Percentiles rank a stretch among this genome's conserved stretches.
These are phyloP conservation scores for Hydriomena furcata DNA, from an alignment of 2,888 invertebrate genomes.

Conservation along the genomic window DNA sequence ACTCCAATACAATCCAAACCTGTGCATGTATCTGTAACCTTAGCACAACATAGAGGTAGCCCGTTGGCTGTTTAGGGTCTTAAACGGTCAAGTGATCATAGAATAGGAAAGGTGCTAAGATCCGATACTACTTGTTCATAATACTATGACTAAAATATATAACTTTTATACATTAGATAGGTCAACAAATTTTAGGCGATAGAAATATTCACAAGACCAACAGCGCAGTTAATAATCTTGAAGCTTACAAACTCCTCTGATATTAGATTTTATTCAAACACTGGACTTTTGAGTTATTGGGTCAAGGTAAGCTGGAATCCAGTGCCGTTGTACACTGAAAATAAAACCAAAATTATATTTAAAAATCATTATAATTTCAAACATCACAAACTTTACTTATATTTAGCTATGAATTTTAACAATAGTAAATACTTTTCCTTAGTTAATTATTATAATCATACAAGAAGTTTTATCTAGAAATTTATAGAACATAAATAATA, in stretches of 20 bases:
- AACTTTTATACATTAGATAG: slow-evolving; percentile 43
- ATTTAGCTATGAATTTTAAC: slow-evolving; percentile 7
- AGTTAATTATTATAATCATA: slow-evolving; percentile 8
- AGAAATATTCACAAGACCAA: slow-evolving; percentile 60
- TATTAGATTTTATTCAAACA: slow-evolving; percentile 56
- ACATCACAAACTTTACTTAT: slow-evolving; percentile 14
- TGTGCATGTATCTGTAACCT: slow-evolving; percentile 55
- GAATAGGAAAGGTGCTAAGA: slow-evolving; percentile 58
- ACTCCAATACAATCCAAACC: slow-evolving; percentile 69
- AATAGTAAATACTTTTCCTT: slow-evolving; percentile 7
- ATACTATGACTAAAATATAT: slow-evolving; percentile 43
- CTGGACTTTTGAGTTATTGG: slow-evolving; percentile 54
- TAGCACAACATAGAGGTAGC: slow-evolving; percentile 52
- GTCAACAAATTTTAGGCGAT: slow-evolving; percentile 47
- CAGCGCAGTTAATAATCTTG: slow-evolving; percentile 58
- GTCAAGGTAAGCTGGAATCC: slow-evolving; percentile 63
- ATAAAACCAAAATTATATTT: slow-evolving; percentile 42
- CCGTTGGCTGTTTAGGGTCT: slow-evolving; percentile 2
- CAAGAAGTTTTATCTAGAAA: not conserved
- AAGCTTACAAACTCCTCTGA: slow-evolving; percentile 56
- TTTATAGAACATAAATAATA: not conserved
- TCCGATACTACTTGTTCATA: slow-evolving; percentile 50
- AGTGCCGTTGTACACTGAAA: slow-evolving; percentile 75
- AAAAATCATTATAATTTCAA: slow-evolving; percentile 29
- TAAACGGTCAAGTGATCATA: not conserved